phyloP scores from a whole-genome alignment of 2,888 invertebrate genomes.

The Scaptomyza cyrtandrae region DNA sequence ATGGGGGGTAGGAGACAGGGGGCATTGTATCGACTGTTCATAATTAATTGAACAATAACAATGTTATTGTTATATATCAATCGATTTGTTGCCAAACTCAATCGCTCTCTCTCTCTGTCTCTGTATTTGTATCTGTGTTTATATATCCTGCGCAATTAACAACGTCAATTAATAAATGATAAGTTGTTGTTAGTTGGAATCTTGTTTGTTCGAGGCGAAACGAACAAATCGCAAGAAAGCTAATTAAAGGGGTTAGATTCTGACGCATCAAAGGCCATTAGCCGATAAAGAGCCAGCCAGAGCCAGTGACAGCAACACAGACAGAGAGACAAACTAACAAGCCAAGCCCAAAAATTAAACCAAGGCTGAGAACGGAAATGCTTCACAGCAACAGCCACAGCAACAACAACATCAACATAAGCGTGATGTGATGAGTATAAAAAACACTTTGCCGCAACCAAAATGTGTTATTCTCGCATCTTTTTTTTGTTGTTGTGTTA shows the following conservation, averaged over 20 bases:
- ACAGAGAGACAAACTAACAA: conserved; percentile 15
- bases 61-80: conserved; percentile 35
- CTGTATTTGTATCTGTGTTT: not conserved
- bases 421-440: conserved; percentile 45
- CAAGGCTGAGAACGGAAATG: conserved; percentile 75
- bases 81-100: conserved; percentile 37
- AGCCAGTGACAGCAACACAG: not conserved
- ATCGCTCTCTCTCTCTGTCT: not conserved
- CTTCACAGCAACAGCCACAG: conserved; percentile 41
- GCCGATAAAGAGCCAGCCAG: conserved; percentile 60
- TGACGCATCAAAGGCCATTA: conserved; percentile 76
- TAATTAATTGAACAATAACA: conserved; percentile 47
- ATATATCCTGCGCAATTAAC: conserved; percentile 47
- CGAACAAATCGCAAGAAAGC: conserved; percentile 27
- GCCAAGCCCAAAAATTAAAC: conserved; percentile 57
- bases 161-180: conserved; percentile 28
- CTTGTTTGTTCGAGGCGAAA: conserved; percentile 20
- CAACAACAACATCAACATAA: conserved; percentile 18
- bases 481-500: conserved; percentile 24
- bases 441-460: conserved; percentile 36
- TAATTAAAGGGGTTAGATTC: conserved; percentile 63
- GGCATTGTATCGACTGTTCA: conserved; percentile 26
- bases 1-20: not conserved
- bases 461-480: conserved; percentile 29
- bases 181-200: conserved; percentile 18